A percentile compares a stretch with the other conserved stretches of the same genome.
Evolutionary conservation across 2,888 invertebrate species (phyloP).

Genomic region (Ferrisia virgata): DNA sequence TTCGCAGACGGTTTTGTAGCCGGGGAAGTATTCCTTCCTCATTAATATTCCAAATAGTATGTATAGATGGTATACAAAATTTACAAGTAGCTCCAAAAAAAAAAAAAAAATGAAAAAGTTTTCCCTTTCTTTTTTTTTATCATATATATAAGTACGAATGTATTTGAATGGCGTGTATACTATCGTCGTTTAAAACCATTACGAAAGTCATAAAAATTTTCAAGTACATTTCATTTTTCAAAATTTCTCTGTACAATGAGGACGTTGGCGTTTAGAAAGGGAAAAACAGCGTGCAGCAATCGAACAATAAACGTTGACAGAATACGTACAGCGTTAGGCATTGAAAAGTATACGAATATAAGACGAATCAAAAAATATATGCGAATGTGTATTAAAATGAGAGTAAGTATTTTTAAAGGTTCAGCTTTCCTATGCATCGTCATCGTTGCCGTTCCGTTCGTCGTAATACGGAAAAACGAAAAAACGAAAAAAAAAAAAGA

Average conservation of each 20-base stretch:
- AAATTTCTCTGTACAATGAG: not conserved
- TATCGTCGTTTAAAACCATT: not conserved
- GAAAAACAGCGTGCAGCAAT: not conserved
- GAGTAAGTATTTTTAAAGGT: not conserved
- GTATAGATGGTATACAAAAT: not conserved
- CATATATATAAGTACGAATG: not conserved
- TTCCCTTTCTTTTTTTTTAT: not conserved
- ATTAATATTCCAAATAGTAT: not conserved
- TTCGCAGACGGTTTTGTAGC: not conserved
- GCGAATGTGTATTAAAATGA: not conserved
- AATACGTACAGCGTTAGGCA: not conserved
- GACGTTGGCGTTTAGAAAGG: not conserved
- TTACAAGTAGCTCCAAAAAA: not conserved
- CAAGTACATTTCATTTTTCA: conserved; percentile 5
- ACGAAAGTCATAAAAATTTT: not conserved
- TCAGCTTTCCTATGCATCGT: no score
- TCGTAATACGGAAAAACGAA: no score
- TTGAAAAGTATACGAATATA: not conserved
- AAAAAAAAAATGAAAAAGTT: not conserved
- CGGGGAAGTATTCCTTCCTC: not conserved
- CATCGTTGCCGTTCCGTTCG: not conserved
- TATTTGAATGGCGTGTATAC: not conserved
- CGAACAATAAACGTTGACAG: conserved; percentile 14
- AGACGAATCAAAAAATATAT: not conserved
- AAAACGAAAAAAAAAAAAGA: no score